Base-by-base conservation (phyloP, 2,888 invertebrate genomes). In the Helleia helle region DNA sequence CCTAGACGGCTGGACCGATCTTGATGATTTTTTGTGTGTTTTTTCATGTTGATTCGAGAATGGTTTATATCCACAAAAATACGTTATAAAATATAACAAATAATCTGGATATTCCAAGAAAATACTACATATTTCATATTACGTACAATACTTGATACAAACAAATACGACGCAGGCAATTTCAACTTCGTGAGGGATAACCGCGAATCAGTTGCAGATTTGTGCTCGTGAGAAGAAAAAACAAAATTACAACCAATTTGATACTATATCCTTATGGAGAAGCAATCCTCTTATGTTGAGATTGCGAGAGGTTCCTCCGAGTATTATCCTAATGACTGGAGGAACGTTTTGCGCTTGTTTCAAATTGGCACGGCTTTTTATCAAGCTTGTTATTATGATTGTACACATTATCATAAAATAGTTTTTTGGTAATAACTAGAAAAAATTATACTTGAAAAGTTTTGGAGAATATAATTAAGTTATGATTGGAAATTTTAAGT, bases 171-270 rank as follows among this genome's bases (percentile, higher is more conserved):
- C 65, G 63, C 69, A 70, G 71, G 70, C 74, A 79, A 80, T 80
- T 71, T 75, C 59, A 52, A 46, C 49, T 59, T 69, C 67, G 68
- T 72, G 70, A 71, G 63, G 54, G 50, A 59, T 62, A 77, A 69
- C 71, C 69, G 68, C 68, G 60, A 53, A 59, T 59, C 56, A 56
- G 58, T 58, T 61, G 53, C 52, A 62, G 58, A 69, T 72, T 70
- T 67, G 65, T 62, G 60, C 59, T 65, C 74, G 79, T 79, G 77
- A 76, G 76, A 75, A 73, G 63, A 80, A 81, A 81, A 75, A 75
- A 70, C 64, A 57, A 71, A 73, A 83, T 83, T 81, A 71, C 69
- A 64, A 71, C 70, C 73, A 79, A 80, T 83, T 81, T 76, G 72
- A 69, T 70, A 65, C 64, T 65, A 73, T 74, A 79, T 74, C 77